Percentiles rank a stretch among this genome's conserved stretches.
Evolutionary conservation across 2,797 vertebrate species (phyloP).

Genomic region (Podarcis lilfordi): DNA sequence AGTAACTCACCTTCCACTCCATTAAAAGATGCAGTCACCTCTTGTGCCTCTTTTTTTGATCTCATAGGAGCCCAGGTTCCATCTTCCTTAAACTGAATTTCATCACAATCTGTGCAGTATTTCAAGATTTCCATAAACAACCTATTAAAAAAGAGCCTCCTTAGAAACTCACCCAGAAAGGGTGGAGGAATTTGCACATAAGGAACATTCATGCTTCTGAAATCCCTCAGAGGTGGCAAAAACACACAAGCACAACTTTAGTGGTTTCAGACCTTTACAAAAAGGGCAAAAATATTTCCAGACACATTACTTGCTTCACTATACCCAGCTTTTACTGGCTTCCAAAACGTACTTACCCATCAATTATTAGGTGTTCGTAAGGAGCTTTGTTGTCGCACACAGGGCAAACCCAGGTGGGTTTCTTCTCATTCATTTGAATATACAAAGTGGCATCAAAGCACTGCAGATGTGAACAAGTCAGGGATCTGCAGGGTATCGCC

Average conservation of each 20-base stretch:
- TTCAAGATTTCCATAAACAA: conserved; percentile 99
- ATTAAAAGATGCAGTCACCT: conserved; percentile 87
- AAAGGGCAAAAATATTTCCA: neutral
- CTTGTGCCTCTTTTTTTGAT: conserved; percentile 94
- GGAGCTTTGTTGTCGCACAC: conserved; percentile 98
- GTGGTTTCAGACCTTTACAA: neutral
- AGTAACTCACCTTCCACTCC: conserved; percentile 87
- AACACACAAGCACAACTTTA: neutral
- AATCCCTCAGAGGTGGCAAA: neutral
- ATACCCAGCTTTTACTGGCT: neutral
- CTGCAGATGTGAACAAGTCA: conserved; percentile 97
- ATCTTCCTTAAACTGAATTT: conserved; percentile 98
- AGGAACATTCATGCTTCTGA: neutral
- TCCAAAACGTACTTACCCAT: conserved; percentile 83
- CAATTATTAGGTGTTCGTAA: conserved; percentile 97
- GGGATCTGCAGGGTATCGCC: conserved; percentile 92
- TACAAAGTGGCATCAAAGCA: conserved; percentile 98
- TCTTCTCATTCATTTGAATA: conserved; percentile 99
- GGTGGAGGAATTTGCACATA: neutral
- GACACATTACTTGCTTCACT: neutral
- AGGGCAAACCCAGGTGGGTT: conserved; percentile 98
- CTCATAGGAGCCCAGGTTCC: conserved; percentile 97
- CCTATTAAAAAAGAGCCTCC: conserved; percentile 70
- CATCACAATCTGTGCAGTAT: conserved; percentile 95
- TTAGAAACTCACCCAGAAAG: neutral